These are phyloP conservation scores for Dasypogon diadema DNA, from an alignment of 2,888 invertebrate species.

Conservation along the genomic window DNA sequence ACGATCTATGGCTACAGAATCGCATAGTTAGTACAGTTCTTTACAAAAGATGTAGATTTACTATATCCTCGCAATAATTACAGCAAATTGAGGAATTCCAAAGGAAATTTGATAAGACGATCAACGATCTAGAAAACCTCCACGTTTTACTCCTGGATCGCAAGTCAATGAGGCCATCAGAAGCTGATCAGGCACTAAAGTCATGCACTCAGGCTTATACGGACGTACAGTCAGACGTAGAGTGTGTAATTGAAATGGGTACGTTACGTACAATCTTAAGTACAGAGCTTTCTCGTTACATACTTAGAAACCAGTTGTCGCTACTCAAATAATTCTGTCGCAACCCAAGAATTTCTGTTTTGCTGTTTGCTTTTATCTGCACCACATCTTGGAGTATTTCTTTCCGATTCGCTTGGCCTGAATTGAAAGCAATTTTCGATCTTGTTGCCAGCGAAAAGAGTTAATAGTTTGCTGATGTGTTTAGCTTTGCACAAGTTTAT, in stretches of 20 bases:
- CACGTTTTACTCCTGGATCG: conserved; percentile 72
- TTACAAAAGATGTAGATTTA: background rate
- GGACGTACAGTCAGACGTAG: conserved; percentile 69
- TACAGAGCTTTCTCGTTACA: conserved; percentile 35
- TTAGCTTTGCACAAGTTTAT: too few relatives aligned
- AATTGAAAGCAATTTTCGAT: background rate
- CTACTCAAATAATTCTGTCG: conserved; percentile 33
- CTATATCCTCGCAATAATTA: conserved; percentile 35
- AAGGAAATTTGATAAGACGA: conserved; percentile 72
- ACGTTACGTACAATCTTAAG: conserved; percentile 57
- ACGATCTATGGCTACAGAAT: conserved; percentile 80
- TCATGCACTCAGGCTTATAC: conserved; percentile 71
- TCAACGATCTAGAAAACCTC: conserved; percentile 74
- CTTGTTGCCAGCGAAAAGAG: background rate
- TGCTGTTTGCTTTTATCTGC: conserved; percentile 28
- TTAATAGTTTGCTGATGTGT: too few relatives aligned
- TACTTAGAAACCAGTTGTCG: conserved; percentile 19
- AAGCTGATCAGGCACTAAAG: conserved; percentile 72
- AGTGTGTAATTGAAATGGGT: conserved; percentile 70
- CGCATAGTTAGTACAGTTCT: conserved; percentile 74
- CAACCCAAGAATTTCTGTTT: conserved; percentile 36
- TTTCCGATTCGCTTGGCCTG: background rate
- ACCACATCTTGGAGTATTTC: conserved; percentile 2
- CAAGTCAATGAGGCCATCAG: conserved; percentile 71
- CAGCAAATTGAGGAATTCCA: conserved; percentile 79